Conservation (phyloP, 2,888 invertebrate genomes). For the Tholera decimalis region DNA sequence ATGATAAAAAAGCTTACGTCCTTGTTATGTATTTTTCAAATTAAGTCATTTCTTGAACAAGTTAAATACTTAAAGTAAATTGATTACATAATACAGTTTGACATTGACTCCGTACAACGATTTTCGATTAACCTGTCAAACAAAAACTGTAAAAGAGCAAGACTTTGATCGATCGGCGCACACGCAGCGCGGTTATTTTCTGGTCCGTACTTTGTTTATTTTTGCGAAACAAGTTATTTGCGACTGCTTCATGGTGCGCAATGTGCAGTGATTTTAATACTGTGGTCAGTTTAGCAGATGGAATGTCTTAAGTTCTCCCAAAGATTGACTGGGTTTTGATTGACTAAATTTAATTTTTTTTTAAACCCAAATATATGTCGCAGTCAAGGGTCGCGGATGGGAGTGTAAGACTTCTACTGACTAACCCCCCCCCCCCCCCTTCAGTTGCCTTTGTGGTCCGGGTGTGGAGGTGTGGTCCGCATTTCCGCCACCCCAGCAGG, state of each 20-base stretch:
- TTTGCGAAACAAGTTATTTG: constrained; percentile 53
- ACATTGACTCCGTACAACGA: constrained; percentile 5
- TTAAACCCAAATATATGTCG: not conserved
- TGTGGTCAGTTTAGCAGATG: not conserved
- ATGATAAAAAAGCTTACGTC: too few species aligned
- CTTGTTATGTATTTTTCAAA: too few species aligned
- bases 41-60: too few species aligned
- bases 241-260: not conserved
- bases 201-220: constrained; percentile 41
- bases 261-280: constrained; percentile 4
- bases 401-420: too few species aligned
- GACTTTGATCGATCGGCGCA: constrained; percentile 42
- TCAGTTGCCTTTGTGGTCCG: too few species aligned
- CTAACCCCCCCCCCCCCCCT: too few species aligned
- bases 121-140: constrained; percentile 37
- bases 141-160: constrained; percentile 30
- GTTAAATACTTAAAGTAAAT: not conserved
- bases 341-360: not conserved
- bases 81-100: not conserved
- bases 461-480: too few species aligned
- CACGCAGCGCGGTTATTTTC: constrained; percentile 17
- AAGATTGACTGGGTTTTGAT: not conserved
- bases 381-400: not conserved
- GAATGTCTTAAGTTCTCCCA: not conserved
- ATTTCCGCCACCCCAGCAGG: too few species aligned